Conservation (phyloP, 2,888 invertebrate genomes). For the Netelia fuscicornis region DNA sequence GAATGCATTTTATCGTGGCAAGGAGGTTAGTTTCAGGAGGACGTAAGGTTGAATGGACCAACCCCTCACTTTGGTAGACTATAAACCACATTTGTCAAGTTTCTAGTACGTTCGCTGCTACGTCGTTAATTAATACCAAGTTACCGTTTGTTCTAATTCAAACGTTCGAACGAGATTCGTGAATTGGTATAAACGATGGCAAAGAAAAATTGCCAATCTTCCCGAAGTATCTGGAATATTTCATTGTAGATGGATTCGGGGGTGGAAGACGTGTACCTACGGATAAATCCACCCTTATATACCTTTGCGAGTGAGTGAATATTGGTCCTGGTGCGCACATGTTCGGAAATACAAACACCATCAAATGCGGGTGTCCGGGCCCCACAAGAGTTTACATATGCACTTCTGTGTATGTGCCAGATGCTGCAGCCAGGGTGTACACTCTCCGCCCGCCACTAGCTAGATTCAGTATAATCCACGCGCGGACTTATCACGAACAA, state of each 20-base stretch:
- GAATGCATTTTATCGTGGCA: not conserved
- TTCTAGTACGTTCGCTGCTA: not conserved
- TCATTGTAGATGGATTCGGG: not conserved
- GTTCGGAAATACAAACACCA: not conserved
- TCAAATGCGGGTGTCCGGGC: not conserved
- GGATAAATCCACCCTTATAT: not conserved
- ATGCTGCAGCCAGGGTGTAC: slow-evolving; percentile 2
- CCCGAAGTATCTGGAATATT: not conserved
- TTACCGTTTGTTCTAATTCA: not conserved
- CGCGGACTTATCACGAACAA: slow-evolving; percentile 70
- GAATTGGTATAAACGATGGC: not conserved
- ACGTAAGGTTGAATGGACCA: not conserved
- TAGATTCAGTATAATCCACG: slow-evolving; percentile 62
- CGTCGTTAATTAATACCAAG: not conserved
- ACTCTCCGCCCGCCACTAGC: slow-evolving; percentile 6
- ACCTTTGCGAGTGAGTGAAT: not conserved
- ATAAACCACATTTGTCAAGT: not conserved
- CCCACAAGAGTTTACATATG: not conserved
- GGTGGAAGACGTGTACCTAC: not conserved
- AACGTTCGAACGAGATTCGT: not conserved
- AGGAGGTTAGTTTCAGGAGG: not conserved
- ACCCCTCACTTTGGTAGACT: not conserved
- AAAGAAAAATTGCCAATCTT: not conserved
- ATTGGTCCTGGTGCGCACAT: not conserved
- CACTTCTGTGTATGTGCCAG: not conserved